Conservation (phyloP, 2,797 vertebrate species). For the Aeoliscus strigatus region DNA sequence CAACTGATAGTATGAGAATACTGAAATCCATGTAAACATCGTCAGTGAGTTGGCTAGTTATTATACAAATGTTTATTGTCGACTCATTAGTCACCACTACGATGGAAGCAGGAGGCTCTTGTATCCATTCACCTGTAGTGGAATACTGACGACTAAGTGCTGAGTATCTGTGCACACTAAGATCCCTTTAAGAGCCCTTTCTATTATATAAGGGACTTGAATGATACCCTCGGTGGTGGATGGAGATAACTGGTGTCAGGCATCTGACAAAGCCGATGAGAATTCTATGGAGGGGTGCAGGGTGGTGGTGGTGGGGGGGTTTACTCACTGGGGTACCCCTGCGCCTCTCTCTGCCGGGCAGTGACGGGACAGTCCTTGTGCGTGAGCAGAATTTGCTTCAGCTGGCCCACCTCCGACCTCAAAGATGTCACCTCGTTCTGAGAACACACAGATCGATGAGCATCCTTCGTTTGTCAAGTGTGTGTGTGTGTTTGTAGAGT, state of each 20-base stretch:
- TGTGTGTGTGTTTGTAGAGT: neutral
- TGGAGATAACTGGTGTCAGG: conserved; percentile 38
- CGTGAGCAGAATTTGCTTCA: conserved; percentile 96
- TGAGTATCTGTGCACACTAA: too few relatives aligned
- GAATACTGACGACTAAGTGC: conserved; percentile 19
- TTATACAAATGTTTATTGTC: too few relatives aligned
- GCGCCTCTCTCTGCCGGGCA: conserved; percentile 91
- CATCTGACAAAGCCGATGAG: conserved; percentile 34
- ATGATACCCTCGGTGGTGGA: conserved; percentile 25
- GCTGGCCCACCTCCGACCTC: conserved; percentile 96
- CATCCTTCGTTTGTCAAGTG: neutral
- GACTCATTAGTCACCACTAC: too few relatives aligned
- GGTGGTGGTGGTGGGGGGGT: conserved; percentile 10
- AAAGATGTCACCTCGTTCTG: conserved; percentile 97
- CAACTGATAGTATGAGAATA: too few relatives aligned
- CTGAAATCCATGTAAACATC: too few relatives aligned
- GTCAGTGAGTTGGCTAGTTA: too few relatives aligned
- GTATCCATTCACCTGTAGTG: too few relatives aligned
- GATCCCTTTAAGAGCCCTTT: too few relatives aligned
- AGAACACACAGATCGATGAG: conserved; percentile 39
- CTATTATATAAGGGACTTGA: conserved; percentile 18
- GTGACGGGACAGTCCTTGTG: conserved; percentile 99
- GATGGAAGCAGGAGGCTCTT: too few relatives aligned
- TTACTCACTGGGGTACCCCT: conserved; percentile 96
- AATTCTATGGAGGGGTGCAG: conserved; percentile 23